Conservation (phyloP, 2,113 vertebrate genomes). For the Trogon melanurus region DNA sequence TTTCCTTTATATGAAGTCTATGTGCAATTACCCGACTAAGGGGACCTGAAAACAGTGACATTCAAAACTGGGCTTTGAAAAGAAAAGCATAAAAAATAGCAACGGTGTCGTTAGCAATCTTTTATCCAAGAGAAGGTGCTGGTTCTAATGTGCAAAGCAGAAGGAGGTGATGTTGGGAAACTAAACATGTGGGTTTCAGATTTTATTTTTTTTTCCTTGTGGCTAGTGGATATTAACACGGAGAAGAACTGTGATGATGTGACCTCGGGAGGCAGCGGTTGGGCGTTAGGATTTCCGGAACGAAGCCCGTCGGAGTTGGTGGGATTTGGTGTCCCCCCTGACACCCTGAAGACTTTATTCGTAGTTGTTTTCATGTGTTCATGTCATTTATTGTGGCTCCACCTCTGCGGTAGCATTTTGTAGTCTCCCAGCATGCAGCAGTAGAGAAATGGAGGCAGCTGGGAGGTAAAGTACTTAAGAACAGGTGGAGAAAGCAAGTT, state of each 20-base stretch:
- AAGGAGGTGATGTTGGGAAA: neutral
- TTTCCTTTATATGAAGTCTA: slow-evolving; percentile 94
- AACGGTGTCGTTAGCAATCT: neutral
- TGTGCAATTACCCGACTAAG: slow-evolving; percentile 81
- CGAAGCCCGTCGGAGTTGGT: neutral
- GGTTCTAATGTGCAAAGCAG: neutral
- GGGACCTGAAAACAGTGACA: slow-evolving; percentile 68
- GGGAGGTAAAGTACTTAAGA: neutral
- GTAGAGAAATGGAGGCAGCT: neutral
- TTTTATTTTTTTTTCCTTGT: neutral
- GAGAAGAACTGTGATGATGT: neutral
- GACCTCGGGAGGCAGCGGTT: neutral
- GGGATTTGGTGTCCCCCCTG: neutral
- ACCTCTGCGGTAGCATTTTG: neutral
- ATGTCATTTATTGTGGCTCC: neutral
- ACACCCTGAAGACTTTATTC: neutral
- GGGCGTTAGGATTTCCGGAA: neutral
- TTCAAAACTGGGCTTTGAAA: slow-evolving; percentile 47
- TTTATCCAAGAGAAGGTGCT: neutral
- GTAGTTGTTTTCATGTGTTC: neutral
- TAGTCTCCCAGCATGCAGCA: neutral
- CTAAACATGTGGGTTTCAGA: neutral
- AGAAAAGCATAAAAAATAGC: slow-evolving; percentile 24
- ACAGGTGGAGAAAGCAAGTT: neutral
- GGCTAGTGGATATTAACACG: neutral